Evolutionary conservation across 1,140 invertebrate species (phyloP), one percentile per base, ranked within the genome.

Genomic region (Drosophila baimaii): DNA sequence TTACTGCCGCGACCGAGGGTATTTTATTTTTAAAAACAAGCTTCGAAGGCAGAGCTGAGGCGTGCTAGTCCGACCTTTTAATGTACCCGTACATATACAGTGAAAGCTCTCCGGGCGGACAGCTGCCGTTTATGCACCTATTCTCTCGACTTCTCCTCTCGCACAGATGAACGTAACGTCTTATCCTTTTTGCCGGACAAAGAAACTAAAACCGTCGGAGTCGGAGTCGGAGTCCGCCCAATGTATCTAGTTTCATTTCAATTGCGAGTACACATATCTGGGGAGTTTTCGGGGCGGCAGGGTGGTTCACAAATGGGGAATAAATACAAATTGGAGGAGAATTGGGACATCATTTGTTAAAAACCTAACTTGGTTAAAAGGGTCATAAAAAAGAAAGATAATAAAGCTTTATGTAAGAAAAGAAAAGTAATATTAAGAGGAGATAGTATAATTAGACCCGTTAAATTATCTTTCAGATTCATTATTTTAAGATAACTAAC

Each of bases 161-260:
- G 35, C 63, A 66, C 65, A 27, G 65, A 69, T 69, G 65, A 69
- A 66, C 65, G 46, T 69, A 69, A 66, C 65, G 63, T 69, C 65
- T 66, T 69, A 66, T 69, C 65, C 62, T 69, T 33, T 49, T 66
- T 69, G 62, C 62, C 65, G 65, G 65, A 68, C 65, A 69, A 69
- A 69, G 62, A 69, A 69, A 69, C 65, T 69, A 66, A 69, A 69
- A 54, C 29, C 35, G 8, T 13, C 46, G n/a, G 9, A 54, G 64
- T 51, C 63, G 17, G 35, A 44, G 43, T 33, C 29, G 27, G 49
- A 52, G 49, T 35, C 49, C 47, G 44, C 62, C 65, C 65, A 69
- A 66, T 52, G 65, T 69, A 69, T 69, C 47, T 66, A 41, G 65
- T 69, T 69, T 66, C 65, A 66, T 66, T 69, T 69, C 65, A 52